Percentiles rank a stretch among this genome's conserved stretches.
Evolutionary conservation across 1,140 invertebrate genomes (phyloP).

Genomic region (Diorhabda carinulata): DNA sequence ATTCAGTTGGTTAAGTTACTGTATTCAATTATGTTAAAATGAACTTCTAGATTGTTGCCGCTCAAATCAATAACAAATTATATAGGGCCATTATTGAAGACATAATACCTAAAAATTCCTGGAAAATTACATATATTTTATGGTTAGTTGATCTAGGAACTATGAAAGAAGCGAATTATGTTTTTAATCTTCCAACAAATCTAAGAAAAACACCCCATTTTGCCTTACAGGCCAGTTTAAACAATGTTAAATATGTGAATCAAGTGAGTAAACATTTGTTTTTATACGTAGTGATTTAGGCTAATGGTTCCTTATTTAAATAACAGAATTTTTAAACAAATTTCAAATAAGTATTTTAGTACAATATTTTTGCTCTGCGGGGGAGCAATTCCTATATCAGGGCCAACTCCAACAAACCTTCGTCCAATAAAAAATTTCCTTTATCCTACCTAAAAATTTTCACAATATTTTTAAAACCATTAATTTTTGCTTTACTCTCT

Average conservation of each 20-base stretch:
- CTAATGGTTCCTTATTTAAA: no score
- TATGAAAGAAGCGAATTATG: conserved; percentile 18
- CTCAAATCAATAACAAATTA: conserved; percentile 8
- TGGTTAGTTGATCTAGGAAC: conserved; percentile 31
- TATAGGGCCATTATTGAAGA: conserved; percentile 24
- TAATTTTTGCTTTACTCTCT: no score
- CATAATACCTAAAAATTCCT: not conserved
- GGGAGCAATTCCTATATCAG: no score
- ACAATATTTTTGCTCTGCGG: no score
- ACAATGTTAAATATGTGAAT: conserved; percentile 26
- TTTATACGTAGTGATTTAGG: no score
- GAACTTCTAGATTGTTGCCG: conserved; percentile 24
- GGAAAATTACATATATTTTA: conserved; percentile 19
- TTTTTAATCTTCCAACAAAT: conserved; percentile 23
- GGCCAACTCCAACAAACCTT: no score
- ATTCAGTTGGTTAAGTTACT: not conserved
- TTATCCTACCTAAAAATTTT: no score
- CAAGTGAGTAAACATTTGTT: conserved; percentile 17
- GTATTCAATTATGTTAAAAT: not conserved
- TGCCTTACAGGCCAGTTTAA: conserved; percentile 24
- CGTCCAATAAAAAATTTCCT: no score
- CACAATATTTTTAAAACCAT: no score
- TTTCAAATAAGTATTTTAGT: no score
- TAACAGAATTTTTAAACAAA: no score
- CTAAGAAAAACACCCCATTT: conserved; percentile 17